Evolutionary conservation across 2,888 invertebrate genomes (phyloP).

Genomic region (Hyppa rectilinea): DNA sequence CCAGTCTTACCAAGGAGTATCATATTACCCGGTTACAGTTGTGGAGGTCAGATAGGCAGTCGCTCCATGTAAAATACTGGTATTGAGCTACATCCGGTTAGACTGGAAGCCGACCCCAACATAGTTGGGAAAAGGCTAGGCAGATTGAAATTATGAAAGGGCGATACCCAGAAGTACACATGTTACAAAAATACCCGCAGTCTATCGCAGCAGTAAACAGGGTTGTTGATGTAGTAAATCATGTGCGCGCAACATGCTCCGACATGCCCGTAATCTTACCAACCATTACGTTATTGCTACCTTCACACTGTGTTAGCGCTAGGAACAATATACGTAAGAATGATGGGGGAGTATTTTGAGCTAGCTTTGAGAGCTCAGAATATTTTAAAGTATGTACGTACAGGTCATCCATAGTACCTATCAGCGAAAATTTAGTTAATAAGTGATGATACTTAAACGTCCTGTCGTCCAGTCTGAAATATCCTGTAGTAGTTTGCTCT

Average conservation of each 20-base stretch:
- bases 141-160: too few species aligned
- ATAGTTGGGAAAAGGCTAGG: too few species aligned
- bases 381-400: neutral
- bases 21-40: too few species aligned
- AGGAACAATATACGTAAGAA: conserved; percentile 11
- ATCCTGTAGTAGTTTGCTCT: too few species aligned
- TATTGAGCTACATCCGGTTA: too few species aligned
- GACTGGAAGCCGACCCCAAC: too few species aligned
- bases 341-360: conserved; percentile 2
- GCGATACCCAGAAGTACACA: neutral
- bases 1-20: too few species aligned
- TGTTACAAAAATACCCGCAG: neutral
- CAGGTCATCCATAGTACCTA: neutral
- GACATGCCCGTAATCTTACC: conserved; percentile 45
- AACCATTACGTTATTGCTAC: conserved; percentile 51
- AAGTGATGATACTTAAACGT: neutral
- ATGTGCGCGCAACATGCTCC: conserved; percentile 37
- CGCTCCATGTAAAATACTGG: too few species aligned
- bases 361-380: neutral
- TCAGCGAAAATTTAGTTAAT: too few species aligned
- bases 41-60: too few species aligned
- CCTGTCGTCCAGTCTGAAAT: too few species aligned
- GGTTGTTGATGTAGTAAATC: conserved; percentile 34
- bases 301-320: conserved; percentile 8
- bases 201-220: conserved; percentile 2